Evolutionary conservation across 2,888 invertebrate species (phyloP).

Genomic region (Holacanthella duospinosa): DNA sequence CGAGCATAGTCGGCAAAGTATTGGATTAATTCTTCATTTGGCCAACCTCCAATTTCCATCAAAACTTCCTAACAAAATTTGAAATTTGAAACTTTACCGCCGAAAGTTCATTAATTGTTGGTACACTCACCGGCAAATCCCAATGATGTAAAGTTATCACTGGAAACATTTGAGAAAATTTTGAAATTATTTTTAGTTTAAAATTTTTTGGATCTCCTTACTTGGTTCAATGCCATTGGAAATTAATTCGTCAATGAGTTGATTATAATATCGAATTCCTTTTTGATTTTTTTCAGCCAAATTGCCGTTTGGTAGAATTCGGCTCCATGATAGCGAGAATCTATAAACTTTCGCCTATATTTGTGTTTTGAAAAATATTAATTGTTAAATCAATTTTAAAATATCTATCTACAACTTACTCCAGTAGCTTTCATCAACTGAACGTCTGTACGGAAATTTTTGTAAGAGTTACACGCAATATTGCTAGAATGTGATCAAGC

Average conservation of each 20-base stretch:
- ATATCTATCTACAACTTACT: not conserved
- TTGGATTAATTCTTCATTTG: conserved; percentile 25
- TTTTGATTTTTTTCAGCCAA: conserved; percentile 48
- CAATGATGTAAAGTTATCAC: conserved; percentile 56
- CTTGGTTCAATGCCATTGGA: conserved; percentile 49
- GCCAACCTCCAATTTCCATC: conserved; percentile 38
- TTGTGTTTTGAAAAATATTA: not conserved
- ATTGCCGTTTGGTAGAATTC: conserved; percentile 43
- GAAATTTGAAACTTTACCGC: no score
- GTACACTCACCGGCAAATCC: conserved; percentile 58
- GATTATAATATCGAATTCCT: conserved; percentile 65
- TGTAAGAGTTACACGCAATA: not conserved
- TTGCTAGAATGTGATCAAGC: not conserved
- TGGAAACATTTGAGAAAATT: conserved; percentile 28
- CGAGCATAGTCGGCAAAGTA: conserved; percentile 30
- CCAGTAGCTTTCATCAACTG: not conserved
- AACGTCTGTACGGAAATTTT: not conserved
- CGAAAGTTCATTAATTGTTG: conserved; percentile 48
- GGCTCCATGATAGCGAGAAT: conserved; percentile 45
- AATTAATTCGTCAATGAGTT: conserved; percentile 59
- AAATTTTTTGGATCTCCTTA: not conserved
- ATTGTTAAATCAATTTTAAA: not conserved
- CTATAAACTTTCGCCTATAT: conserved; percentile 34
- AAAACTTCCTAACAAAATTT: conserved; percentile 39
- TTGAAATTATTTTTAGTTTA: conserved; percentile 8